Percentiles rank a stretch among this genome's conserved stretches.
Conservation (phyloP, 2,888 invertebrate species). For the Leucophenga montana region DNA sequence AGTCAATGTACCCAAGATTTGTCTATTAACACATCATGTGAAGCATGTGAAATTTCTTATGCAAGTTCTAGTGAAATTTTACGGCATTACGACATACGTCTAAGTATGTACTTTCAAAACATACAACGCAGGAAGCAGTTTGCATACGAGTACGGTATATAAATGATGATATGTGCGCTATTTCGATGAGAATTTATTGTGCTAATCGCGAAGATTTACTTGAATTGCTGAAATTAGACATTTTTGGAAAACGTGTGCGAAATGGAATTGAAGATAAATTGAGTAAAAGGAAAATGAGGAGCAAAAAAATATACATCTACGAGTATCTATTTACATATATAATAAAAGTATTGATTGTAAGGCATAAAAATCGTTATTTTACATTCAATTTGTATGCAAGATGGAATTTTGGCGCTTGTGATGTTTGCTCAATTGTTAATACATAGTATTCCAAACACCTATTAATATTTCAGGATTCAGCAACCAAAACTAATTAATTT, state of each 20-base stretch:
- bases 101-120: not conserved
- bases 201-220: constrained; percentile 16
- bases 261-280: too few relatives aligned
- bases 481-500: too few relatives aligned
- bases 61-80: constrained; percentile 5
- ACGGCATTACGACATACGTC: not conserved
- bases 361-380: too few relatives aligned
- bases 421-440: too few relatives aligned
- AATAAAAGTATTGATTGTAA: too few relatives aligned
- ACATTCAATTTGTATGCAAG: too few relatives aligned
- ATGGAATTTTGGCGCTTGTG: too few relatives aligned
- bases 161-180: constrained; percentile 24
- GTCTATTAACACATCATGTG: not conserved
- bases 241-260: constrained; percentile 17
- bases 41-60: constrained; percentile 10
- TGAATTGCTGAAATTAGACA: not conserved
- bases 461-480: too few relatives aligned
- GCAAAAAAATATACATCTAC: constrained; percentile 8
- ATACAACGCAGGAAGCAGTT: not conserved
- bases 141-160: not conserved
- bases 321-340: too few relatives aligned
- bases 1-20: not conserved
- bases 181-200: constrained; percentile 20
- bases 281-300: constrained; percentile 13
- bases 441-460: too few relatives aligned